Percentiles rank a stretch among this genome's conserved stretches.
Conservation (phyloP, 2,888 invertebrate species). For the Aphrophora alni region DNA sequence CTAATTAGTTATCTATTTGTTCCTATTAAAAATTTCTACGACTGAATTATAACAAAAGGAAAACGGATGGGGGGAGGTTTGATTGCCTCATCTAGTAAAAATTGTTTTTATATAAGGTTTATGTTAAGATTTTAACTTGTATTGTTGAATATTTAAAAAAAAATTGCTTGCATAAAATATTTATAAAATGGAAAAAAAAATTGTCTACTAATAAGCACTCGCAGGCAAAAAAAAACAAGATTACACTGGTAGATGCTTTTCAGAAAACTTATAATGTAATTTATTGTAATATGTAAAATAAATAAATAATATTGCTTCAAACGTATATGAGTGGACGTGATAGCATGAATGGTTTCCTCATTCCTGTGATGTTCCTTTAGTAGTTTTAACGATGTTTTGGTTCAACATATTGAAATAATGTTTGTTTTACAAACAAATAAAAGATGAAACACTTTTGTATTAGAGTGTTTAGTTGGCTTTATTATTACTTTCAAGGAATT, state of each 20-base stretch:
- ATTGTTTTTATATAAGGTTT: neutral
- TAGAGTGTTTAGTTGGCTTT: too few species aligned
- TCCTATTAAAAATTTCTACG: neutral
- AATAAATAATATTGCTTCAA: neutral
- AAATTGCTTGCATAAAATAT: neutral
- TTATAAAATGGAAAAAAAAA: neutral
- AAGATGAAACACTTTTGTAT: too few species aligned
- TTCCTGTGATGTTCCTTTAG: too few species aligned
- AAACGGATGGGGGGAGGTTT: neutral
- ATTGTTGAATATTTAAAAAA: neutral
- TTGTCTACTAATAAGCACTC: neutral
- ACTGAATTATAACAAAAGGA: neutral
- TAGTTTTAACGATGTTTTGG: too few species aligned
- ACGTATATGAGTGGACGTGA: neutral
- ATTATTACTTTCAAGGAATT: too few species aligned
- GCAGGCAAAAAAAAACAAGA: neutral
- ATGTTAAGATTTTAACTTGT: neutral
- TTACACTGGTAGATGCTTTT: neutral
- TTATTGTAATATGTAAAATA: slow-evolving; percentile 4
- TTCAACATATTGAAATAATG: too few species aligned
- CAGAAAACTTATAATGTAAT: neutral
- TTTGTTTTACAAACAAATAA: too few species aligned
- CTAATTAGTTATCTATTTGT: neutral
- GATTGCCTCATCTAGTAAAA: neutral
- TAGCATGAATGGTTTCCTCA: too few species aligned